Evolutionary conservation across 2,888 invertebrate species (phyloP).

Genomic region (Hyposoter dolosus): DNA sequence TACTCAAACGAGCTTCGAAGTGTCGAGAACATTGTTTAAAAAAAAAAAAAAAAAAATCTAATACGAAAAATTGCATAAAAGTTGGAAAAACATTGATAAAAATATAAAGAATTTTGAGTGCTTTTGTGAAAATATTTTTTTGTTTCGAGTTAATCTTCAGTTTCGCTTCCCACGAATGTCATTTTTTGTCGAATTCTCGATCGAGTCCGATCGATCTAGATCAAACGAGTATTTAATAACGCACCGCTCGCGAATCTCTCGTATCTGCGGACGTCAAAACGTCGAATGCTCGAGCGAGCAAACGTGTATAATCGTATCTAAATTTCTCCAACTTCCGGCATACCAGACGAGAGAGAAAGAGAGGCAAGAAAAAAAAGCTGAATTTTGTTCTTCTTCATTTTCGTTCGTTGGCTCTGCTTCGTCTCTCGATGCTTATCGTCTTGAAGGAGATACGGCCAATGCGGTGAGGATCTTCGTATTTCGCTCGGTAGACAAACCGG

Average conservation of each 20-base stretch:
- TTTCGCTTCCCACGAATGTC: not conserved
- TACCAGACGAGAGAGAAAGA: constrained; percentile 29
- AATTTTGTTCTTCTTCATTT: constrained; percentile 19
- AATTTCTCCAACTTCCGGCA: constrained; percentile 59
- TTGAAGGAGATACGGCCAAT: constrained; percentile 20
- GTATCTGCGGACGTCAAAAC: constrained; percentile 12
- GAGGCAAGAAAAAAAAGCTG: not conserved
- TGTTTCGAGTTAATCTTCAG: not conserved
- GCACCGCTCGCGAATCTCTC: constrained; percentile 11
- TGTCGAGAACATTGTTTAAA: not conserved
- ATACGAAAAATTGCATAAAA: not conserved
- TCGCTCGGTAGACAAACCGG: constrained; percentile 61
- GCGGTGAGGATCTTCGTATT: constrained; percentile 57
- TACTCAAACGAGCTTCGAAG: not conserved
- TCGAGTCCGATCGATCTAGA: constrained; percentile 17
- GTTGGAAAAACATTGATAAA: not conserved
- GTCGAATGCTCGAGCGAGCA: constrained; percentile 32
- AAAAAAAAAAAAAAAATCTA: too few relatives aligned
- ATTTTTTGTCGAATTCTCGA: not conserved
- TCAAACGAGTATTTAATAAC: constrained; percentile 30
- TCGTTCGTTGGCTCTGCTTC: not conserved
- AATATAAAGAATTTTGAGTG: not conserved
- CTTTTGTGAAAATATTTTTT: not conserved
- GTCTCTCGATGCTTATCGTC: constrained; percentile 56
- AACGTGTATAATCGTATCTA: constrained; percentile 46